These are phyloP conservation scores for Apodemus sylvaticus DNA, from an alignment of 2,113 vertebrate species.

Conservation along the genomic window DNA sequence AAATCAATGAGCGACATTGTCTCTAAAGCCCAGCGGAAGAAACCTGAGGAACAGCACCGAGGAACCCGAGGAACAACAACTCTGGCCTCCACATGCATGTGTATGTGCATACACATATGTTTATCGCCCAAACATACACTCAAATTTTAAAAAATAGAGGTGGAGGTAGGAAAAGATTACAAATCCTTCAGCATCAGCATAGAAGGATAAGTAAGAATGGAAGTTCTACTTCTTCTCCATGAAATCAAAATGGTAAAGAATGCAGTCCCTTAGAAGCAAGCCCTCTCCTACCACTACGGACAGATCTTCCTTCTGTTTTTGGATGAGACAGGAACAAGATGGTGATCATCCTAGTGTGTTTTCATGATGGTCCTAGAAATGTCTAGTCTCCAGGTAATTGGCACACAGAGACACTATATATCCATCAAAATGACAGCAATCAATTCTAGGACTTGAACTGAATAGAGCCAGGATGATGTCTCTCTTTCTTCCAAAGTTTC, in stretches of 20 bases:
- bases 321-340: neutral
- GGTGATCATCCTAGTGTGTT: neutral
- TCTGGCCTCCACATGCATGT: neutral
- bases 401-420: neutral
- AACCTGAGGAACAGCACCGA: neutral
- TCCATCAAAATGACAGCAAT: neutral
- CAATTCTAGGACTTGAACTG: neutral
- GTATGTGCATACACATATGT: neutral
- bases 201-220: neutral
- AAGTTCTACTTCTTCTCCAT: neutral
- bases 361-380: neutral
- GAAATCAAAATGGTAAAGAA: neutral
- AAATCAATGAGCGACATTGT: neutral
- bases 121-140: neutral
- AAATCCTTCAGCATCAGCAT: neutral
- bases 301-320: neutral
- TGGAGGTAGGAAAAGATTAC: neutral
- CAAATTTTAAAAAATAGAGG: neutral
- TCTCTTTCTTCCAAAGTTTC: neutral
- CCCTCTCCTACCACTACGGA: neutral
- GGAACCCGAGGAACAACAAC: neutral
- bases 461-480: neutral
- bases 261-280: neutral
- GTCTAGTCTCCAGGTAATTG: neutral
- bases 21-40: neutral